Evolutionary conservation across 2,888 invertebrate species (phyloP), one percentile per base, ranked within the genome.

Genomic region (Smittia aterrima): DNA sequence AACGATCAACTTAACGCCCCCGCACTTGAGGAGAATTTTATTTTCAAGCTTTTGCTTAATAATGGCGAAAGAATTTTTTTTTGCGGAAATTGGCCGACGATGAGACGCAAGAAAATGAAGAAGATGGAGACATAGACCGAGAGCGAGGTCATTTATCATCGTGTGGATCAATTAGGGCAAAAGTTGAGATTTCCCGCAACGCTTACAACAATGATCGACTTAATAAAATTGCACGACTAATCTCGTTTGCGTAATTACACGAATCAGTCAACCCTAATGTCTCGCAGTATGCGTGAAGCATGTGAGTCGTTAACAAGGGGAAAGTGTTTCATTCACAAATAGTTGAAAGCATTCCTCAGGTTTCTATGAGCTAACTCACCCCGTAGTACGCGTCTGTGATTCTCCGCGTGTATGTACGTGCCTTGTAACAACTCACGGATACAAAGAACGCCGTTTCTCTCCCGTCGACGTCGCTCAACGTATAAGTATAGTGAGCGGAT

Each of bases 401-500:
- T 16, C n/a, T 47, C 16, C 11, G 47, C 16, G 7, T 47, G 47
- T 47, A 11, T 47, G 7, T 9, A 47, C 47, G 11, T n/a, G 11
- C 3, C 32, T 32, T 32, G 9, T 32, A 32, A 3, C 32, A 9
- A 18, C 20, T 18, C 58, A 22, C 58, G 58, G 58, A 22, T 18
- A 58, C 58, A 16, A 4, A 6, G 32, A 32, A 32, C 32, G 22
- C 18, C 22, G 58, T 22, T 22, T 58, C 3, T 47, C 18, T 58
- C 7, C 16, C 3, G 22, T 32, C 9, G 32, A 32, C 22, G 22
- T 20, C 20, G 22, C 11, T 18, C 58, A 6, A 11, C 13, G 70
- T 70, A 70, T 70, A 70, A 70, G 70, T 25, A 70, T n/a, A 27
- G 32, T 27, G 53, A 25, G 54, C 53, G 27, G 27, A 70, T 27